Conservation (phyloP, 2,888 invertebrate genomes). For the Chrysolina americana region DNA sequence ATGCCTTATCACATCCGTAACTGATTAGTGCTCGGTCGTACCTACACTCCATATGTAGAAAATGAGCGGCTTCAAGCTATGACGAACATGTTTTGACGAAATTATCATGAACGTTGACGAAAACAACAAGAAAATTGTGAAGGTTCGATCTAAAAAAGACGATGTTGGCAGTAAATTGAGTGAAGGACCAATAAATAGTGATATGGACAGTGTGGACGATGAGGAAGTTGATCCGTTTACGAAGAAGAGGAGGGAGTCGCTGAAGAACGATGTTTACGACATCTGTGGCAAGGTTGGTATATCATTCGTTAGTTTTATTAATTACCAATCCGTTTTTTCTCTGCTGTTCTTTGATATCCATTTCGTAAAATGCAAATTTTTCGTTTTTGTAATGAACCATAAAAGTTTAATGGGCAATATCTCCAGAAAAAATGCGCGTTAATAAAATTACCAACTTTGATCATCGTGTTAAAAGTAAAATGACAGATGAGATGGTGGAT, state of each 20-base stretch:
- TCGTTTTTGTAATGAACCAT: too few species aligned
- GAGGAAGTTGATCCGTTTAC: conserved; percentile 56
- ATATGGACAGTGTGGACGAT: conserved; percentile 35
- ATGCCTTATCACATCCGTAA: conserved; percentile 1
- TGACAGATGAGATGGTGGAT: too few species aligned
- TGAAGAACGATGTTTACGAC: conserved; percentile 57
- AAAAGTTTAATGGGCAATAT: too few species aligned
- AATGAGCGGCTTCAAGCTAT: background rate
- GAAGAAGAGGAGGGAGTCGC: conserved; percentile 55
- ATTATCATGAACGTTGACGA: conserved; percentile 59
- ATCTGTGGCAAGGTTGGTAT: conserved; percentile 58
- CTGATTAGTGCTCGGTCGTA: background rate
- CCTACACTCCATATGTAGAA: background rate
- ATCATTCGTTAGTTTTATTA: background rate
- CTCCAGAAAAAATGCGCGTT: too few species aligned
- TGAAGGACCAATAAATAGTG: conserved; percentile 38
- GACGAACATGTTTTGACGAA: background rate
- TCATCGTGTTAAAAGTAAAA: too few species aligned
- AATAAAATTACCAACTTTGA: too few species aligned
- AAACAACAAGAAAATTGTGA: conserved; percentile 61
- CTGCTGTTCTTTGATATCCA: too few species aligned
- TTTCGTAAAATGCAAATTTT: too few species aligned
- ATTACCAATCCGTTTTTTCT: too few species aligned
- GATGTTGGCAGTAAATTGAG: conserved; percentile 31
- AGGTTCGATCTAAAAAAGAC: conserved; percentile 60